phyloP scores from a whole-genome alignment of 1,140 invertebrate species.

The Carcinoscorpius rotundicauda region DNA sequence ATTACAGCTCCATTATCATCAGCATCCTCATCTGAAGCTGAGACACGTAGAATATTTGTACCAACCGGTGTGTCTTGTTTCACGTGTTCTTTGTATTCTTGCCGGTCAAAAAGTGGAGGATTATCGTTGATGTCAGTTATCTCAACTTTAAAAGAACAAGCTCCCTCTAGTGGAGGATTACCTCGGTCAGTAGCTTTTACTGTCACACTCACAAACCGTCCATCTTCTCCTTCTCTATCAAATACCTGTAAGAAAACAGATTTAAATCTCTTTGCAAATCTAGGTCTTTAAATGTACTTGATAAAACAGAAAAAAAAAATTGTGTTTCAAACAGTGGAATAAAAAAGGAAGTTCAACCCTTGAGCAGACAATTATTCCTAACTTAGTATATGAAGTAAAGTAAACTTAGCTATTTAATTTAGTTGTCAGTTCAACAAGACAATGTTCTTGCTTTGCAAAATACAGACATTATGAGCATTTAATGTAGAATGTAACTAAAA shows the following conservation, averaged over 20 bases:
- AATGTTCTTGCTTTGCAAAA: no score
- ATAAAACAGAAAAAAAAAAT: no score
- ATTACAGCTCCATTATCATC: constrained; percentile 71
- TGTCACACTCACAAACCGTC: constrained; percentile 89
- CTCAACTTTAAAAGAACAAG: constrained; percentile 91
- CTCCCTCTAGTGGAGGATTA: constrained; percentile 84
- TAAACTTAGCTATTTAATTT: no score
- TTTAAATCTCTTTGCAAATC: no score
- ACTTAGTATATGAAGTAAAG: no score
- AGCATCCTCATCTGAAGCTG: constrained; percentile 88
- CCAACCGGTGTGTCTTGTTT: constrained; percentile 93
- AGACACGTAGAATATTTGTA: constrained; percentile 79
- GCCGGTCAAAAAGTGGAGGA: constrained; percentile 83
- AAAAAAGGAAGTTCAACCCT: no score
- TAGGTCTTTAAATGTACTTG: no score
- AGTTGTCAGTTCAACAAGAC: no score
- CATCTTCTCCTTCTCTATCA: constrained; percentile 87
- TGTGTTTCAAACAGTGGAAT: no score
- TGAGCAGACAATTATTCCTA: no score
- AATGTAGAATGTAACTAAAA: no score
- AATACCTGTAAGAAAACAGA: constrained; percentile 49
- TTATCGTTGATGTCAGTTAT: constrained; percentile 90
- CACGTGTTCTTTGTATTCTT: constrained; percentile 93
- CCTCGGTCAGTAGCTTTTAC: constrained; percentile 93
- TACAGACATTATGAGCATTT: no score